phyloP scores from a whole-genome alignment of 2,113 vertebrate species.

The Gopherus flavomarginatus region DNA sequence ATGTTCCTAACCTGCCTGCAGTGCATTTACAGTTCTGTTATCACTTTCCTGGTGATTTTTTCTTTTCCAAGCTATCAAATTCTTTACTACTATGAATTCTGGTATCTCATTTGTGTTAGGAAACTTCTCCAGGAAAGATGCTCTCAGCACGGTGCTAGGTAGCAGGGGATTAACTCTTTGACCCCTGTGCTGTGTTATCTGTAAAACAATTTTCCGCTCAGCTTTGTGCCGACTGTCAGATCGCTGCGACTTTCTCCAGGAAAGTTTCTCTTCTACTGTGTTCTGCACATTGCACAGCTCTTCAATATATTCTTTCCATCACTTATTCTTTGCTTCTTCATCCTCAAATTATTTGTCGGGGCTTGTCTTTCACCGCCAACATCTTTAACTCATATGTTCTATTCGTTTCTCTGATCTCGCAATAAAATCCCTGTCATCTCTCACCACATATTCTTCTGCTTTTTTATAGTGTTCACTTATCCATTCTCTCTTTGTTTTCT shows the following conservation, averaged over 20 bases:
- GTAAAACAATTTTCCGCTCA: background rate
- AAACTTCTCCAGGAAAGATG: no score
- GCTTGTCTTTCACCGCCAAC: background rate
- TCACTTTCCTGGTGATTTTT: no score
- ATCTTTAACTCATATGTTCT: background rate
- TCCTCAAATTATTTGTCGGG: background rate
- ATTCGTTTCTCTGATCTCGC: background rate
- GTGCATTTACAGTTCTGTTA: no score
- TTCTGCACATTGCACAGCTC: no score
- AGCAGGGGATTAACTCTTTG: background rate
- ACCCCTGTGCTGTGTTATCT: background rate
- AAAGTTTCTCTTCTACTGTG: no score
- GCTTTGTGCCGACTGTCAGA: background rate
- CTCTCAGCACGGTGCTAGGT: no score
- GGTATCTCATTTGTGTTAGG: no score
- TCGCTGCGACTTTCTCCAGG: background rate
- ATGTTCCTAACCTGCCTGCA: no score
- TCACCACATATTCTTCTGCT: background rate
- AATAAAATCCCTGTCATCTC: background rate
- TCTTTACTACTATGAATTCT: no score
- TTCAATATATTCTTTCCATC: background rate
- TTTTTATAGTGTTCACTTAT: background rate
- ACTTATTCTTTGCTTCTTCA: background rate
- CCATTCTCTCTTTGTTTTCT: background rate
- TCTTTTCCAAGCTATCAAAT: no score